Evolutionary conservation across 2,888 invertebrate genomes (phyloP).

Genomic region (Anagyrus pseudococci): DNA sequence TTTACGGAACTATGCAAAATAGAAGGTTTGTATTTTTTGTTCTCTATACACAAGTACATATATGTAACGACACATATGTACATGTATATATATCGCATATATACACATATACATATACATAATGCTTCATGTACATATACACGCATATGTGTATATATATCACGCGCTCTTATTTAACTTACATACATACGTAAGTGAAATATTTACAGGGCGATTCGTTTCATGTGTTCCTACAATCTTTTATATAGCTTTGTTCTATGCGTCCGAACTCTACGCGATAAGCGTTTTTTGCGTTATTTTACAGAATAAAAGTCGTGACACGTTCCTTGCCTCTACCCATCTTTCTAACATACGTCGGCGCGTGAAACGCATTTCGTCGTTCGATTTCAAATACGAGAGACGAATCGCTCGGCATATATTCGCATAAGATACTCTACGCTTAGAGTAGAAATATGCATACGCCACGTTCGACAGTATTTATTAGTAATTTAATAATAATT

Average conservation of each 20-base stretch:
- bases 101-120: slow-evolving; percentile 53
- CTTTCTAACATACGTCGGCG: too few relatives aligned
- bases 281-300: slow-evolving; percentile 29
- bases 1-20: slow-evolving; percentile 58
- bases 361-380: slow-evolving; percentile 23
- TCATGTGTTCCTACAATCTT: slow-evolving; percentile 30
- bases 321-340: slow-evolving; percentile 5
- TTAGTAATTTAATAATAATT: slow-evolving; percentile 50
- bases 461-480: slow-evolving; percentile 55
- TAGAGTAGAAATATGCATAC: slow-evolving; percentile 40
- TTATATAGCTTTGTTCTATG: slow-evolving; percentile 24
- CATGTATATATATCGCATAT: slow-evolving; percentile 44
- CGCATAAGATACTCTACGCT: slow-evolving; percentile 54
- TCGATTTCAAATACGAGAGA: slow-evolving; percentile 37
- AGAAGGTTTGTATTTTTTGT: slow-evolving; percentile 55
- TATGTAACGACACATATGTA: slow-evolving; percentile 50
- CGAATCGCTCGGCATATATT: slow-evolving; percentile 38
- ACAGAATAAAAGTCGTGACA: slow-evolving; percentile 22
- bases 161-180: slow-evolving; percentile 47
- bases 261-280: slow-evolving; percentile 14
- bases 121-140: slow-evolving; percentile 53
- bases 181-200: slow-evolving; percentile 48
- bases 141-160: slow-evolving; percentile 34
- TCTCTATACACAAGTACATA: slow-evolving; percentile 26
- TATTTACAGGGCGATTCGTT: slow-evolving; percentile 39